These are phyloP conservation scores for Sebastes matsubarae DNA, from an alignment of 2,797 vertebrate species.

Conservation along the genomic window DNA sequence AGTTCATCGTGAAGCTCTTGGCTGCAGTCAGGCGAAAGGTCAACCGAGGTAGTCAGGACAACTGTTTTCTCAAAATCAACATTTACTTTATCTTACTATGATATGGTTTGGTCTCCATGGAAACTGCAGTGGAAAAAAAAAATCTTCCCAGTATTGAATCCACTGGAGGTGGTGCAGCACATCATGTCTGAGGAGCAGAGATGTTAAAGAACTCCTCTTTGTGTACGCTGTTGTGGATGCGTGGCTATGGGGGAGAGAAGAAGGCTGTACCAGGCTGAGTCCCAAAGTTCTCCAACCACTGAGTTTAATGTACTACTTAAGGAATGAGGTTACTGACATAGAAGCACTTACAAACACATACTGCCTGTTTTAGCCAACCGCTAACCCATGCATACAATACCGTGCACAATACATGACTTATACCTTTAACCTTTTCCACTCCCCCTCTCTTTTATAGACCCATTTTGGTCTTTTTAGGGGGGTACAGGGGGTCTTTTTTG, in stretches of 20 bases:
- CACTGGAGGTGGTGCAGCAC: constrained; percentile 61
- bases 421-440: no score
- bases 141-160: neutral
- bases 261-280: neutral
- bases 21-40: constrained; percentile 47
- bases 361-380: neutral
- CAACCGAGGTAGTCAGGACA: constrained; percentile 45
- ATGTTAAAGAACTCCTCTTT: constrained; percentile 35
- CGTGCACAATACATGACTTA: neutral
- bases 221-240: neutral
- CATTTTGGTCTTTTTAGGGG: no score
- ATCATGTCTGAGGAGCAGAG: constrained; percentile 47
- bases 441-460: no score
- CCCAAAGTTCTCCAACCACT: constrained; percentile 6
- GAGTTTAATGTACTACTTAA: neutral
- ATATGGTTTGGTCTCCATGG: constrained; percentile 76
- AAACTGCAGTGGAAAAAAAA: constrained; percentile 60
- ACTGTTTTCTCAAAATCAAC: constrained; percentile 58
- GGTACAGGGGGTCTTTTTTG: no score
- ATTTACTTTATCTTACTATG: constrained; percentile 66
- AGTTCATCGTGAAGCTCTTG: constrained; percentile 26
- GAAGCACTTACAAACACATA: neutral
- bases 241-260: neutral
- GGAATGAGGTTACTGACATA: neutral
- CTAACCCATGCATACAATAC: neutral